A percentile compares a stretch with the other conserved stretches of the same genome.
Evolutionary conservation across 2,797 vertebrate genomes (phyloP).

Genomic region (Potorous gilbertii): DNA sequence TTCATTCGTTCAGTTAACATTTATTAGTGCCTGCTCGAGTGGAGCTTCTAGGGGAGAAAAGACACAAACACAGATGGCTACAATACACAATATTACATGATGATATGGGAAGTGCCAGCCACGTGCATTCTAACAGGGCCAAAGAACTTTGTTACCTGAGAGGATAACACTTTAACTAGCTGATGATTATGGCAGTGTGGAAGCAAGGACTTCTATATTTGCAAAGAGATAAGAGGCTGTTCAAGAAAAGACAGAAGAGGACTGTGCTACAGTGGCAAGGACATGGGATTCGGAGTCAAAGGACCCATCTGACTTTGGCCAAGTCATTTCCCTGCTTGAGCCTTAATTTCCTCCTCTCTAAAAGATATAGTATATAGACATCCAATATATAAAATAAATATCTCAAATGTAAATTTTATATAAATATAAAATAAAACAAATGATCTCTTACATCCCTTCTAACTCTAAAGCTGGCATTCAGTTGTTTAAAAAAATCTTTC

Average conservation of each 20-base stretch:
- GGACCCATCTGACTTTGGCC: slow-evolving; percentile 5
- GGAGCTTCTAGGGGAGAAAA: not conserved
- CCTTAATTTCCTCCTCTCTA: slow-evolving; percentile 50
- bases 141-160: not conserved
- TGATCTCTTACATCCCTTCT: not conserved
- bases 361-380: slow-evolving; percentile 15
- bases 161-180: not conserved
- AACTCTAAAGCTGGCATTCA: not conserved
- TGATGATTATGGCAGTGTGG: not conserved
- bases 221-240: not conserved
- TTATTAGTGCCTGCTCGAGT: not conserved
- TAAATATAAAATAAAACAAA: not conserved
- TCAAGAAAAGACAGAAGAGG: not conserved
- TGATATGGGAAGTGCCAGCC: not conserved
- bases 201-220: not conserved
- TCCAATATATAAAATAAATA: not conserved
- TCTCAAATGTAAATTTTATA: not conserved
- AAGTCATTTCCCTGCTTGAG: slow-evolving; percentile 22
- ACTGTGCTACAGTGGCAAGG: slow-evolving; percentile 5
- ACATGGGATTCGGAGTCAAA: slow-evolving; percentile 28
- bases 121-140: not conserved
- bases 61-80: not conserved
- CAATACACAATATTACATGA: not conserved
- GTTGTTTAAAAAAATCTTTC: not conserved
- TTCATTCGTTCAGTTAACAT: not conserved